These are phyloP conservation scores for Tyrophagus putrescentiae DNA, from an alignment of 1,140 invertebrate species.

Conservation along the genomic window DNA sequence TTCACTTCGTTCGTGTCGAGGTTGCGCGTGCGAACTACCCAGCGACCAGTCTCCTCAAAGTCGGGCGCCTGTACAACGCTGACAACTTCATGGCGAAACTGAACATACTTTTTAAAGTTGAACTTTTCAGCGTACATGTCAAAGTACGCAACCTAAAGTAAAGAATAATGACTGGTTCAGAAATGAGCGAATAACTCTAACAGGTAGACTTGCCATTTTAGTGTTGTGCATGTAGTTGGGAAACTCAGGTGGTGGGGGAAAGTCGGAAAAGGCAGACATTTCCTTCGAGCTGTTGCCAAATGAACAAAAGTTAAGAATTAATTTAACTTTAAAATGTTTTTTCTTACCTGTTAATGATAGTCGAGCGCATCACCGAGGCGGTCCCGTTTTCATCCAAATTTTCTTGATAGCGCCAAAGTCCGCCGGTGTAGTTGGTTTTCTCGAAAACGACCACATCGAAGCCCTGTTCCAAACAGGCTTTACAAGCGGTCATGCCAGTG, in stretches of 20 bases:
- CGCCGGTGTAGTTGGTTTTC: constrained; percentile 36
- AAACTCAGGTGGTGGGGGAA: constrained; percentile 35
- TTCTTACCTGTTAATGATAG: too few relatives aligned
- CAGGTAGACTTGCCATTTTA: constrained; percentile 29
- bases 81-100: constrained; percentile 31
- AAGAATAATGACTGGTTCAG: too few relatives aligned
- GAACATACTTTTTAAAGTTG: constrained; percentile 32
- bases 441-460: constrained; percentile 35
- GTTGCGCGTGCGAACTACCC: constrained; percentile 31
- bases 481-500: constrained; percentile 36
- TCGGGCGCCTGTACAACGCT: constrained; percentile 28
- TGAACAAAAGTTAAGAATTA: too few relatives aligned
- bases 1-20: neutral
- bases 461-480: constrained; percentile 35
- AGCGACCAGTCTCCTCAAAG: constrained; percentile 33
- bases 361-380: constrained; percentile 29
- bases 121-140: constrained; percentile 34
- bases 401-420: constrained; percentile 40
- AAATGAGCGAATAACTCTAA: too few relatives aligned
- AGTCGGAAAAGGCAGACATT: constrained; percentile 33
- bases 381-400: constrained; percentile 29
- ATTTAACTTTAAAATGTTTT: too few relatives aligned
- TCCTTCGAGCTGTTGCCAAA: too few relatives aligned
- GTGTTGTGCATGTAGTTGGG: constrained; percentile 37
- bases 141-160: constrained; percentile 32